Base-by-base conservation (phyloP, 2,797 vertebrate species). In the Coregonus suidteri region DNA sequence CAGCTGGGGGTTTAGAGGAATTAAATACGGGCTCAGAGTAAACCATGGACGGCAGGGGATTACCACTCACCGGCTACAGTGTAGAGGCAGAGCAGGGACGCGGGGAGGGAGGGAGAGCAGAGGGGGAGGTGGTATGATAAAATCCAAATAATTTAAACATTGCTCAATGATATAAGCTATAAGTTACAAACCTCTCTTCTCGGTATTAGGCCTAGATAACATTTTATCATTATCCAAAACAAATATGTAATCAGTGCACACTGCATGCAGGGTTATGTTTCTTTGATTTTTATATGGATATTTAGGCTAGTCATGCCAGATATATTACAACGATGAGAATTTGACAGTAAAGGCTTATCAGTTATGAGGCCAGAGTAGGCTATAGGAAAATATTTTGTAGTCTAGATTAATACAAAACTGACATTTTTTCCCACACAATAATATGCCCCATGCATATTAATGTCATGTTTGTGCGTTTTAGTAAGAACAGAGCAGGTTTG, bases 1-100 rank as follows among this genome's bases (percentile, higher is more conserved):
- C 94, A 95, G 94, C 94, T 95, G 94, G 92, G 92, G 94, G 90
- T 93, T 94, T 94, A 93, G 89, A 83, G 91, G 94, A 93, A 94
- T 95, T 95, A 94, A 95, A 94, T 88, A 94, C 93, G 91, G 93
- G 94, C 92, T 95, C 92, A 93, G 92, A 91, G 93, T 92, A 92
- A 93, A 92, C 87, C 93, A 66, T 88, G 92, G 92, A 93, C 94
- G 94, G 83, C 93, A 84, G 90, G 92, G 94, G 94, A 94, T 95
- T 95, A 94, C 89, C 70, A 88, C 89, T 91, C 93, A 93, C 91
- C 92, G 92, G 93, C 88, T 84, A 88, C 90, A 89, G 91, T 88
- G 89, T 82, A 89, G 88, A 90, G 88, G 88, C 89, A 91, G 86
- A 85, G 77, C 82, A 85, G 91, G 76, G 80, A 75, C 67, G 73